Evolutionary conservation across 92 coral and sea anemone genomes (phyloP), one percentile per base, ranked within the genome.

Genomic region (Paragorgia papillata): DNA sequence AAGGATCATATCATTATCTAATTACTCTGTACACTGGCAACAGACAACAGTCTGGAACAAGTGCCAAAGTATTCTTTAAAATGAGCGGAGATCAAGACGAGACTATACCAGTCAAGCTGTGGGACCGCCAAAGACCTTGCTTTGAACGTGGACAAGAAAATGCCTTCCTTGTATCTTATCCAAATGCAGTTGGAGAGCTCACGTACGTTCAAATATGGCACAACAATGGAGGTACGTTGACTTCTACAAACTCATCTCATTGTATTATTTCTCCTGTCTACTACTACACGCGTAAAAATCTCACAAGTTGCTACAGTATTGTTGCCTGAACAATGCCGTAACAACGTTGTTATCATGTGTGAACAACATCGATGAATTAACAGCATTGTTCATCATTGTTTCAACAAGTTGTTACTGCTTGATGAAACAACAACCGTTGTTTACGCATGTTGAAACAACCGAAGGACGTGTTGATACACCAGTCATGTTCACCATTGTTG

Each of bases 141-240:
- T 93, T 93, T 80, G 90, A 87, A 33, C 88, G 97, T 61, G 96
- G 93, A 35, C 92, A 92, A 34, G 89, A 86, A 24, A 93, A 93
- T 76, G 66, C 90, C 30, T 85, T 93, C 31, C 86, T 90, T 15
- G 9, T 88, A 30, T 84, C 96, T 13, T 66, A 83, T 35, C 85
- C 86, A 25, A 66, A 44, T 25, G 73, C 79, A 20, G 69, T 93
- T 43, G 96, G 97, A 22, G 80, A 82, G 30, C 46, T 93, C 29
- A 81, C 71, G 25, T 92, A 90, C 56, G 85, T 93, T 19, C 79
- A 96, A 76, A 76, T 93, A 17, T 93, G 97, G 97, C 97, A 93
- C 46, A 95, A 93, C 56, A 93, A 93, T 73, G 76, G 62, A n/a
- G 97, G 97, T 93, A 74, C 84, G 24, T 10, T 37, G 10, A 37